These are phyloP conservation scores for Pterostichus madidus DNA, from an alignment of 2,888 invertebrate species.

Conservation along the genomic window DNA sequence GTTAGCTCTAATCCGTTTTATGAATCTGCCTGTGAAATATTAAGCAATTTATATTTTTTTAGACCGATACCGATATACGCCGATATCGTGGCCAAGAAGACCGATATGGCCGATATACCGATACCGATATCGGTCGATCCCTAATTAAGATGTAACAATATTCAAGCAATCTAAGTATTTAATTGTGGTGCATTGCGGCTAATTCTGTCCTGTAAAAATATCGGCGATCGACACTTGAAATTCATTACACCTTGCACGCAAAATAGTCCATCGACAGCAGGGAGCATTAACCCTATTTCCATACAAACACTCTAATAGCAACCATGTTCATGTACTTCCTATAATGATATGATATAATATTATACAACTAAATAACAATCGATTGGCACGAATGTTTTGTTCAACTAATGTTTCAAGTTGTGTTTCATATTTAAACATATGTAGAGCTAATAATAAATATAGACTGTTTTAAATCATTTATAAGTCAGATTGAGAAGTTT, in stretches of 20 bases:
- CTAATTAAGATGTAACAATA: no score
- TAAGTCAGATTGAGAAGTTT: neutral
- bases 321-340: slow-evolving; percentile 12
- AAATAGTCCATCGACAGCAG: slow-evolving; percentile 59
- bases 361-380: slow-evolving; percentile 37
- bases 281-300: slow-evolving; percentile 57
- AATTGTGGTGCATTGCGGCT: no score
- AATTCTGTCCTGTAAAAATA: neutral
- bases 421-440: slow-evolving; percentile 1
- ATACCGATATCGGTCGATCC: no score
- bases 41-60: no score
- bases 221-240: slow-evolving; percentile 26
- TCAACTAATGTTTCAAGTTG: slow-evolving; percentile 6
- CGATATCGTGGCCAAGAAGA: no score
- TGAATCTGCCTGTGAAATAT: no score
- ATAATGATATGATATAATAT: slow-evolving; percentile 43
- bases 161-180: no score
- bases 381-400: slow-evolving; percentile 12
- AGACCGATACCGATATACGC: no score
- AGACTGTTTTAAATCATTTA: neutral
- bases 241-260: slow-evolving; percentile 62
- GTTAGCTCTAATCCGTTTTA: no score
- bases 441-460: slow-evolving; percentile 7
- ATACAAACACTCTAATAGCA: slow-evolving; percentile 35
- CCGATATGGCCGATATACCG: no score